Base-by-base conservation (phyloP, 2,113 vertebrate species). In the Argyrosomus japonicus region DNA sequence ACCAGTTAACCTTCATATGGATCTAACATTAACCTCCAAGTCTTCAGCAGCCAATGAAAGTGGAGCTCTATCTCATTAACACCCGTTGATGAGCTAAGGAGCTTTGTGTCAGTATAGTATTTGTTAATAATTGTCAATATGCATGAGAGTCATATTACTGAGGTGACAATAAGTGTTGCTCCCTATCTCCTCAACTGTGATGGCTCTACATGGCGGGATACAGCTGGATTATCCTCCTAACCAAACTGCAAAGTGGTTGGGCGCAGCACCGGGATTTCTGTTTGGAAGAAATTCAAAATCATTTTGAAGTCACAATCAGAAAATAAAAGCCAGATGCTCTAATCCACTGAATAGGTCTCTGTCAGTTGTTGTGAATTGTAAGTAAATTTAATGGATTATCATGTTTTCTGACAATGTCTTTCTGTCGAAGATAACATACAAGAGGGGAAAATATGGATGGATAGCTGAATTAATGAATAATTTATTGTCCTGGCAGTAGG, bases 1-100 rank as follows among this genome's bases (percentile, higher is more conserved):
- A 82, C 43, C 77, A 75, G 75, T 91, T 92, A 90, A 93, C 89
- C 89, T 90, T 90, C 74, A 86, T 47, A 51, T 6, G 47, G 65
- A 68, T 76, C 45, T 23, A 68, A 21, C 60, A 75, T 89, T 84
- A 91, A 89, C 84, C 85, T 79, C 32, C 14, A 2, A 1, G 27
- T 77, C 50, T 64, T 54, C 57, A 69, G 62, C 86, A 68, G 57
- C 83, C 85, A 79, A 50, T 27, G 27, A 85, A 51, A 25, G 40
- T 14, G 21, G 14, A 53, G 36, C 70, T 72, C 73, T 75, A 89
- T 72, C 79, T 89, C 65, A 89, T 90, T 84, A 87, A 71, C 29
- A 60, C 62, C 5, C 25, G 68, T 36, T 81, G 65, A 85, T 77
- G 40, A 77, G 82, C 82, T 89, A 67, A 80, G 57, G 29, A 48